These are phyloP conservation scores for Abrostola tripartita DNA, from an alignment of 2,888 invertebrate species.

Conservation along the genomic window DNA sequence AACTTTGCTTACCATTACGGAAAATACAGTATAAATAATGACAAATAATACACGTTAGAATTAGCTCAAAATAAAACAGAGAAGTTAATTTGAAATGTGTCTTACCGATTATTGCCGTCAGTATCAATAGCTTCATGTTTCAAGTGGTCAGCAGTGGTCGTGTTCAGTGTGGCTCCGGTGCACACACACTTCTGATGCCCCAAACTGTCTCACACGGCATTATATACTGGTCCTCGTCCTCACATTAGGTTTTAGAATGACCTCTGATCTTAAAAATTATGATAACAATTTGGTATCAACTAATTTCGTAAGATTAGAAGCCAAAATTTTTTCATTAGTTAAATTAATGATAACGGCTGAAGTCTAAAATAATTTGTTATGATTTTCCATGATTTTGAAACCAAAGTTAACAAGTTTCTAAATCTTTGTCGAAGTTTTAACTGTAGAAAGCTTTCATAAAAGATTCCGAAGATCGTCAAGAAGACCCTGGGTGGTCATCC, in stretches of 20 bases:
- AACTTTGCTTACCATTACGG: too few species aligned
- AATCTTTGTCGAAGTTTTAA: too few species aligned
- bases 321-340: not conserved
- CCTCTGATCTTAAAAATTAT: constrained; percentile 19
- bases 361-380: too few species aligned
- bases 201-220: constrained; percentile 30
- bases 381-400: too few species aligned
- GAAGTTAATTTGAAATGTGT: constrained; percentile 18
- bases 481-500: too few species aligned
- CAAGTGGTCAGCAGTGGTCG: constrained; percentile 43
- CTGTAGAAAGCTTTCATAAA: too few species aligned
- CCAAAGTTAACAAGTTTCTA: too few species aligned
- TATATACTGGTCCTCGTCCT: constrained; percentile 66
- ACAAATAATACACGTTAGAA: too few species aligned
- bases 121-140: constrained; percentile 74
- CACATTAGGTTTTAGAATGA: constrained; percentile 57
- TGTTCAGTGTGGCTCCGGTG: constrained; percentile 58
- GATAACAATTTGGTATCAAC: constrained; percentile 25
- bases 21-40: too few species aligned
- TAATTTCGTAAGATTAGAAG: not conserved
- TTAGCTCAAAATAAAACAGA: not conserved
- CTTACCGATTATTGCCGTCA: constrained; percentile 80
- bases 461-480: too few species aligned
- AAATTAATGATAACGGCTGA: not conserved
- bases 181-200: constrained; percentile 64